Percentiles rank a stretch among this genome's conserved stretches.
These are phyloP conservation scores for Porphyrio hochstetteri DNA, from an alignment of 2,113 vertebrate species.

Conservation along the genomic window DNA sequence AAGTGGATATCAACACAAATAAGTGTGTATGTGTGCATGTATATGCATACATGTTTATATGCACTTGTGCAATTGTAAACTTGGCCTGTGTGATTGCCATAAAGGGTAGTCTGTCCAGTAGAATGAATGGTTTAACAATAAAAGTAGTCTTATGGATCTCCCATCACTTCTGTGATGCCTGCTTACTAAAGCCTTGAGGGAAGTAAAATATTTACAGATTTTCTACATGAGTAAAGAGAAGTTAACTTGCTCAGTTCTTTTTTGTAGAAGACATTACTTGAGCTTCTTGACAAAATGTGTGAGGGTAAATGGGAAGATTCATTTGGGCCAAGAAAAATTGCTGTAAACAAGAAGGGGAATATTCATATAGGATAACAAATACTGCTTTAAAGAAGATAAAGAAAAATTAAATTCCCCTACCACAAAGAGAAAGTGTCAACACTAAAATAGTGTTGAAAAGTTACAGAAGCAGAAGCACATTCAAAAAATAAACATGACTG, in stretches of 20 bases:
- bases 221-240: background rate
- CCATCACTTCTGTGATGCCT: background rate
- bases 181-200: background rate
- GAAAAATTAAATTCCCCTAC: background rate
- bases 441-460: background rate
- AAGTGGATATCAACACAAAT: background rate
- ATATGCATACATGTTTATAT: background rate
- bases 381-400: background rate
- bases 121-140: background rate
- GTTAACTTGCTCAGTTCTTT: background rate
- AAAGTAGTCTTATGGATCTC: background rate
- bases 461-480: background rate
- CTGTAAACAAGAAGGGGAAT: background rate
- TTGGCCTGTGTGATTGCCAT: background rate
- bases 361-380: background rate
- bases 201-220: background rate
- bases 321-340: background rate
- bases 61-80: background rate
- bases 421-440: background rate
- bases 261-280: background rate
- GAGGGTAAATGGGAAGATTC: background rate
- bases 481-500: background rate
- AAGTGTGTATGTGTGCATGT: too few relatives aligned
- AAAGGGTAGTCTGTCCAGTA: background rate
- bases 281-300: background rate